phyloP scores from a whole-genome alignment of 2,888 invertebrate species.

The Phasia obesa region DNA sequence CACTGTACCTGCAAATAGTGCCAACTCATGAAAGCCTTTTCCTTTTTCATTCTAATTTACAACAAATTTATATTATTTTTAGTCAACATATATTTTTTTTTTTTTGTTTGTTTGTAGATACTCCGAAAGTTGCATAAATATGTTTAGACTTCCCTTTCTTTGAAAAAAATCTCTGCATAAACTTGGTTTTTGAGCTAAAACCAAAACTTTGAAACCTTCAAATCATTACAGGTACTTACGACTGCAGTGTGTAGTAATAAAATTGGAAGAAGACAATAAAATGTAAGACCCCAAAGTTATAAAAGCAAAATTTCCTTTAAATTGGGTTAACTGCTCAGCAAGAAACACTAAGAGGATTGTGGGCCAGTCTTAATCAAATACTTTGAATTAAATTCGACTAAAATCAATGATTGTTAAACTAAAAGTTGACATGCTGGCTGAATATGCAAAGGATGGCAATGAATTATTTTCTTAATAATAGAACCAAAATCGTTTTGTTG shows the following conservation, averaged over 20 bases:
- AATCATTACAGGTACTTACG: conserved; percentile 58
- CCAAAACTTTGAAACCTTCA: conserved; percentile 35
- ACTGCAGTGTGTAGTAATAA: conserved; percentile 44
- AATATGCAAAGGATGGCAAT: conserved; percentile 2
- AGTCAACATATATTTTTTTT: conserved; percentile 13
- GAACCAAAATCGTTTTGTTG: not conserved
- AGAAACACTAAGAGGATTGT: not conserved
- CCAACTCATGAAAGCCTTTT: conserved; percentile 1
- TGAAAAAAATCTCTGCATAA: conserved; percentile 23
- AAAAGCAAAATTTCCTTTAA: conserved; percentile 64
- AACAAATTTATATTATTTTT: conserved; percentile 24
- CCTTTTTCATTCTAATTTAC: not conserved
- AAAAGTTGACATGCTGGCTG: conserved; percentile 3
- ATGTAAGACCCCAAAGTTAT: conserved; percentile 47
- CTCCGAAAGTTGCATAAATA: conserved; percentile 2
- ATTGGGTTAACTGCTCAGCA: conserved; percentile 55
- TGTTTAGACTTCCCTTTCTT: conserved; percentile 8
- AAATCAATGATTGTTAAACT: conserved; percentile 20
- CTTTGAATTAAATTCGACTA: conserved; percentile 15
- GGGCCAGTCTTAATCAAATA: conserved; percentile 7
- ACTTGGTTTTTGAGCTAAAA: conserved; percentile 46
- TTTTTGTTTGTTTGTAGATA: too few relatives aligned
- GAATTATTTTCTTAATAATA: conserved; percentile 22
- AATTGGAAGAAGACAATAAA: conserved; percentile 38
- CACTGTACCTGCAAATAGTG: not conserved